phyloP scores from a whole-genome alignment of 2,797 vertebrate genomes.

The Ambastaia sidthimunki region DNA sequence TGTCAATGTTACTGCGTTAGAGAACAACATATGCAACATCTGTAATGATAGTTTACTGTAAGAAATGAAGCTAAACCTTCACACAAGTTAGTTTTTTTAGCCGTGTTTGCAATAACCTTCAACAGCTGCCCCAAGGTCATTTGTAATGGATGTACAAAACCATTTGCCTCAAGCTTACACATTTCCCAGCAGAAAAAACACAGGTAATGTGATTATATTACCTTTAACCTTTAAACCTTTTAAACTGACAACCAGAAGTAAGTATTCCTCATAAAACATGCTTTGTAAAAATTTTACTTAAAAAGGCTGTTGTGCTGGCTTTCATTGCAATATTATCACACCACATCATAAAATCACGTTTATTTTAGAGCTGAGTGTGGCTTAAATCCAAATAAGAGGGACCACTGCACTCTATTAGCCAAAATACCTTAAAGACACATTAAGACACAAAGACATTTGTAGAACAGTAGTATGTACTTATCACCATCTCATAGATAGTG shows the following conservation, averaged over 20 bases:
- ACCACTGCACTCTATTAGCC: conserved; percentile 19
- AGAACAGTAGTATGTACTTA: conserved; percentile 26
- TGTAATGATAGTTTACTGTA: too few species aligned
- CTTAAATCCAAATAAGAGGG: conserved; percentile 5
- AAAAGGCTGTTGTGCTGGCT: not conserved
- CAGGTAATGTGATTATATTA: not conserved
- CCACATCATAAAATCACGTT: not conserved
- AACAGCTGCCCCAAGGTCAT: not conserved
- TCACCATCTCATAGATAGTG: conserved; percentile 28
- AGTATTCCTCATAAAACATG: not conserved
- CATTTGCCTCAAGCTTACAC: not conserved
- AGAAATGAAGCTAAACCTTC: not conserved
- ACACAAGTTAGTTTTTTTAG: not conserved
- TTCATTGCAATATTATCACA: not conserved
- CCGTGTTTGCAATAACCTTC: not conserved
- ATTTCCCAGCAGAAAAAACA: not conserved
- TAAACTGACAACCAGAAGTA: not conserved
- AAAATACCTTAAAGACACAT: conserved; percentile 28
- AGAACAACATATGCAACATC: not conserved
- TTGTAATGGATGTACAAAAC: not conserved
- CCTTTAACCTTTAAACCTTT: not conserved
- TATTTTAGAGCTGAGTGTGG: not conserved
- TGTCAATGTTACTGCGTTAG: not conserved
- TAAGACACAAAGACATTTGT: conserved; percentile 35
- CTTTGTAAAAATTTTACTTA: not conserved